phyloP scores from a whole-genome alignment of 2,888 invertebrate genomes.

The Mycalesis mineus region DNA sequence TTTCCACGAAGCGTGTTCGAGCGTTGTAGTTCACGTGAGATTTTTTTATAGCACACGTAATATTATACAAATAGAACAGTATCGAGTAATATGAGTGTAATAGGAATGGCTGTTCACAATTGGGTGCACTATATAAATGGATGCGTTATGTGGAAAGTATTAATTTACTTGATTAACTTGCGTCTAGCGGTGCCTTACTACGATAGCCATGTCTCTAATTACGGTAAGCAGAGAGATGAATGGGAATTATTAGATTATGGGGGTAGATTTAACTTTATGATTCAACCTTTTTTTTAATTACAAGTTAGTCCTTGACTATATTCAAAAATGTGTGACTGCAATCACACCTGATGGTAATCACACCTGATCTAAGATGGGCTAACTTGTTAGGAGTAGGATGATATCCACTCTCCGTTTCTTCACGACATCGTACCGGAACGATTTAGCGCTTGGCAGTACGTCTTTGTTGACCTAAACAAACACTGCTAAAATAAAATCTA shows the following conservation, averaged over 20 bases:
- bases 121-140: constrained; percentile 69
- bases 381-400: no score
- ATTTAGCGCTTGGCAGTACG: no score
- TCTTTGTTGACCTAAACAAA: no score
- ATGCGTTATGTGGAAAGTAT: constrained; percentile 49
- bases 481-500: no score
- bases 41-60: constrained; percentile 26
- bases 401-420: no score
- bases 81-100: constrained; percentile 25
- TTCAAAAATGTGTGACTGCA: no score
- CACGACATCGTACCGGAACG: no score
- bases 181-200: constrained; percentile 39
- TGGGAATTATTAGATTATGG: background rate
- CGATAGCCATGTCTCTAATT: constrained; percentile 58
- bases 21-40: constrained; percentile 15
- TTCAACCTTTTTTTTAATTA: background rate
- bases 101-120: constrained; percentile 45
- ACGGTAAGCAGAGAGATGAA: constrained; percentile 49
- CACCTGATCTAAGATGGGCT: no score
- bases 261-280: no score
- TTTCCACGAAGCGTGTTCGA: constrained; percentile 17
- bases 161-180: constrained; percentile 45
- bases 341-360: no score
- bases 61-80: constrained; percentile 29
- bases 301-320: no score